A percentile compares a stretch with the other conserved stretches of the same genome.
phyloP scores from a whole-genome alignment of 2,113 vertebrate species.

The Hoplias malabaricus region DNA sequence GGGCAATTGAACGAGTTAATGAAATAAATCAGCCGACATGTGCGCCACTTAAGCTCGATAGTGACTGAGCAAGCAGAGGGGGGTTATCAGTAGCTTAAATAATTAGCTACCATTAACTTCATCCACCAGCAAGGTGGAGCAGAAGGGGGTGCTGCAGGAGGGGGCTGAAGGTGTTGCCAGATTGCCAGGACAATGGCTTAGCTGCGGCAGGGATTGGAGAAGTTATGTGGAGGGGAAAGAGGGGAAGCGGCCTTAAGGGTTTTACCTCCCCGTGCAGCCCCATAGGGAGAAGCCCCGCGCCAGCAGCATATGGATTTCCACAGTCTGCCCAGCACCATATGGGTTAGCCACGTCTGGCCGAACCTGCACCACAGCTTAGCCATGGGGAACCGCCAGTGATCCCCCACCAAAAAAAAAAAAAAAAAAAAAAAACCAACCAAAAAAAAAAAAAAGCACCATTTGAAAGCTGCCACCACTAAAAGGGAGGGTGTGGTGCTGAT shows the following conservation, averaged over 20 bases:
- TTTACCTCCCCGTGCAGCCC: slow-evolving; percentile 85
- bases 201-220: slow-evolving; percentile 54
- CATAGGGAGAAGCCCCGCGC: slow-evolving; percentile 83
- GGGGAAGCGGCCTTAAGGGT: slow-evolving; percentile 79
- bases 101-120: slow-evolving; percentile 83
- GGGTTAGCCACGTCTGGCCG: slow-evolving; percentile 89
- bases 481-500: slow-evolving; percentile 1
- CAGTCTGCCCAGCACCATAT: slow-evolving; percentile 90
- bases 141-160: slow-evolving; percentile 4
- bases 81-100: slow-evolving; percentile 81
- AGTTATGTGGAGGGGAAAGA: slow-evolving; percentile 59
- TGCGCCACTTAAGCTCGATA: not conserved
- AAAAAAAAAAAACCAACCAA: not conserved
- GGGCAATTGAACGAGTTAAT: slow-evolving; percentile 1
- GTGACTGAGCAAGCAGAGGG: slow-evolving; percentile 34
- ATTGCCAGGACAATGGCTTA: slow-evolving; percentile 92
- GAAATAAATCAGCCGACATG: slow-evolving; percentile 1
- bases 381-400: slow-evolving; percentile 83
- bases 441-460: slow-evolving; percentile 44
- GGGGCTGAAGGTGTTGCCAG: slow-evolving; percentile 77
- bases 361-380: slow-evolving; percentile 82
- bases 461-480: slow-evolving; percentile 43
- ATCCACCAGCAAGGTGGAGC: slow-evolving; percentile 72
- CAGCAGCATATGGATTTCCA: slow-evolving; percentile 97
- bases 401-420: slow-evolving; percentile 64